Conservation (phyloP, 2,888 invertebrate genomes). For the Dinocampus coccinellae region DNA sequence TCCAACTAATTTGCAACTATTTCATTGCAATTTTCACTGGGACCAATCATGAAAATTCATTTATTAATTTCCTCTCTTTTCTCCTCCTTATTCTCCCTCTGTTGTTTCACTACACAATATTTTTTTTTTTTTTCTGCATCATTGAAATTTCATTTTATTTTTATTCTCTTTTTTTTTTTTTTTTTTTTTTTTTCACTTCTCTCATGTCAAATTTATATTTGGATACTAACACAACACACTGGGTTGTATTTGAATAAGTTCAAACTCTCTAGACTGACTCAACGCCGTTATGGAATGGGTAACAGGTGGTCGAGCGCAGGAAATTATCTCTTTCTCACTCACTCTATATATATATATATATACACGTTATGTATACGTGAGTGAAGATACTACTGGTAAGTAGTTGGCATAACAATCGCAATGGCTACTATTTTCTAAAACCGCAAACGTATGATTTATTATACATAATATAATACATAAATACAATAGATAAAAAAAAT, state of each 20-base stretch:
- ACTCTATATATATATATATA: background rate
- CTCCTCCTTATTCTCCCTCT: too few species aligned
- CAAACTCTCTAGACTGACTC: background rate
- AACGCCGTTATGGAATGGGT: conserved; percentile 47
- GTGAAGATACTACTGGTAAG: conserved; percentile 60
- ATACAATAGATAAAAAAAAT: conserved; percentile 35
- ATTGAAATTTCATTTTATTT: too few species aligned
- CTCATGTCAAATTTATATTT: too few species aligned
- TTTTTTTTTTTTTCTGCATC: too few species aligned
- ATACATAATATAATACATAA: conserved; percentile 55
- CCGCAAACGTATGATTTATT: conserved; percentile 24
- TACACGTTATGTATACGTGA: conserved; percentile 60
- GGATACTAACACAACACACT: too few species aligned
- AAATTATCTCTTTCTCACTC: conserved; percentile 47
- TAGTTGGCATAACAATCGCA: conserved; percentile 68
- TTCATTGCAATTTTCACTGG: too few species aligned
- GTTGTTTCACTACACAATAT: too few species aligned
- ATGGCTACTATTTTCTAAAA: conserved; percentile 50
- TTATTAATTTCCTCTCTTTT: too few species aligned
- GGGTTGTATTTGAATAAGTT: background rate
- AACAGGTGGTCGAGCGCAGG: conserved; percentile 67
- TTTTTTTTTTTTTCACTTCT: too few species aligned
- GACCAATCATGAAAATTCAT: too few species aligned
- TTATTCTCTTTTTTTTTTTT: too few species aligned
- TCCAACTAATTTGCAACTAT: background rate